A percentile compares a stretch with the other conserved stretches of the same genome.
Conservation (phyloP, 1,140 invertebrate species). For the Drosophila obscura region DNA sequence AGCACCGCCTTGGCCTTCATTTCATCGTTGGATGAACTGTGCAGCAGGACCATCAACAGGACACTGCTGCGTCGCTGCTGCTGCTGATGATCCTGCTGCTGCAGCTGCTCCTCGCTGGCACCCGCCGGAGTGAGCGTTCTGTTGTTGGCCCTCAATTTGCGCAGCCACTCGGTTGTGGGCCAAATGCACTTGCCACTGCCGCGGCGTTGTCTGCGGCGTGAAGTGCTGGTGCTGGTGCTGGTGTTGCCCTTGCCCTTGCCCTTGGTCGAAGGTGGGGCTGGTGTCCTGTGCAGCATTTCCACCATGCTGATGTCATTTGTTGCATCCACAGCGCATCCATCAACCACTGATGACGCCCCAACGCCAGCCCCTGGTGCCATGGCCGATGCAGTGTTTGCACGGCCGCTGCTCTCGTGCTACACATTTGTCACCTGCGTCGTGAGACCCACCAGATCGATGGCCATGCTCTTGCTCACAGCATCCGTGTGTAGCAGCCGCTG, state of each 20-base stretch:
- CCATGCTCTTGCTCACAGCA: constrained; percentile 77
- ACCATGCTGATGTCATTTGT: constrained; percentile 71
- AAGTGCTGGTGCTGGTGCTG: background rate
- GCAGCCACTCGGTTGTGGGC: constrained; percentile 65
- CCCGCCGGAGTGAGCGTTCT: background rate
- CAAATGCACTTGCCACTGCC: constrained; percentile 69
- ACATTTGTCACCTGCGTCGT: constrained; percentile 83
- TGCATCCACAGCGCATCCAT: constrained; percentile 59
- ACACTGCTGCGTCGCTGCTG: constrained; percentile 58
- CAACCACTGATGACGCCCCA: constrained; percentile 18
- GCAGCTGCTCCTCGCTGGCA: constrained; percentile 20
- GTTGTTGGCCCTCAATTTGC: constrained; percentile 48
- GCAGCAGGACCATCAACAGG: constrained; percentile 67
- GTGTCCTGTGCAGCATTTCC: constrained; percentile 48
- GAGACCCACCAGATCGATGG: constrained; percentile 77
- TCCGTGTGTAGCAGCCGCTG: constrained; percentile 68
- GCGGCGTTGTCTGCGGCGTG: constrained; percentile 45
- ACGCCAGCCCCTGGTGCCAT: background rate
- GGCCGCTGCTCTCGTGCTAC: constrained; percentile 76
- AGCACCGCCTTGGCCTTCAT: constrained; percentile 71
- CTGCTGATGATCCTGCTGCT: constrained; percentile 10
- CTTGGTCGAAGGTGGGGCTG: background rate
- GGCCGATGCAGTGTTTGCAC: constrained; percentile 18
- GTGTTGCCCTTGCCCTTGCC: constrained; percentile 1
- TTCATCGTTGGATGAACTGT: constrained; percentile 42